Evolutionary conservation across 2,797 vertebrate species (phyloP).

Genomic region (Halcyon chelicuti): DNA sequence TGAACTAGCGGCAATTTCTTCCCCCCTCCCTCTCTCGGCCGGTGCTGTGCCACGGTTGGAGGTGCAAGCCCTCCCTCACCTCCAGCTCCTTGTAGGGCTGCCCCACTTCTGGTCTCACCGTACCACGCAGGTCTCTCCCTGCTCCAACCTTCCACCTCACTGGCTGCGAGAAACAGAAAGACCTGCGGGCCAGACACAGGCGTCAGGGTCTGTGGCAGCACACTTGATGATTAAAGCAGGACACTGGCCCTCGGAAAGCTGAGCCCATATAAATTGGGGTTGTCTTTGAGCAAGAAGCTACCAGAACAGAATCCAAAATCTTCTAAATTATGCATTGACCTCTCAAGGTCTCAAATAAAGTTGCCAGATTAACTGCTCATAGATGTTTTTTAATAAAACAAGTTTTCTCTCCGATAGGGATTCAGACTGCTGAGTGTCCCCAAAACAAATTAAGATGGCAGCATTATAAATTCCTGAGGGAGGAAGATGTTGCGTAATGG

Average conservation of each 20-base stretch:
- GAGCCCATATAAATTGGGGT: neutral
- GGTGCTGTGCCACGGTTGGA: neutral
- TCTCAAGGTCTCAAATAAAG: conserved; percentile 52
- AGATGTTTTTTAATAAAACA: conserved; percentile 36
- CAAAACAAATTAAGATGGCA: conserved; percentile 15
- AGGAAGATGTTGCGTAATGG: neutral
- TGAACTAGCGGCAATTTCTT: neutral
- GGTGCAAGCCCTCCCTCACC: too few relatives aligned
- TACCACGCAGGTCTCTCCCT: rapidly evolving
- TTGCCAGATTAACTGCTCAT: conserved; percentile 14
- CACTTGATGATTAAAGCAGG: neutral
- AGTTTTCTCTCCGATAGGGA: conserved; percentile 3
- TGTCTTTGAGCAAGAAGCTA: neutral
- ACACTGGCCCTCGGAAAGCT: neutral
- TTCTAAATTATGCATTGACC: conserved; percentile 57
- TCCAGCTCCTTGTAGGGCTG: neutral
- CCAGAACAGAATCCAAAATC: neutral
- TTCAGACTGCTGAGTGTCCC: neutral
- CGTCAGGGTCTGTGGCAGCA: neutral
- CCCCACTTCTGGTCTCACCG: rapidly evolving
- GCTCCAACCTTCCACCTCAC: neutral
- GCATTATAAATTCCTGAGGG: conserved; percentile 40
- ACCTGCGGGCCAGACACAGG: neutral
- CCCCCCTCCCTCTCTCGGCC: rapidly evolving
- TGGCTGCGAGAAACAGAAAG: neutral